phyloP scores from a whole-genome alignment of 2,797 vertebrate genomes.

The Darevskia mixta region DNA sequence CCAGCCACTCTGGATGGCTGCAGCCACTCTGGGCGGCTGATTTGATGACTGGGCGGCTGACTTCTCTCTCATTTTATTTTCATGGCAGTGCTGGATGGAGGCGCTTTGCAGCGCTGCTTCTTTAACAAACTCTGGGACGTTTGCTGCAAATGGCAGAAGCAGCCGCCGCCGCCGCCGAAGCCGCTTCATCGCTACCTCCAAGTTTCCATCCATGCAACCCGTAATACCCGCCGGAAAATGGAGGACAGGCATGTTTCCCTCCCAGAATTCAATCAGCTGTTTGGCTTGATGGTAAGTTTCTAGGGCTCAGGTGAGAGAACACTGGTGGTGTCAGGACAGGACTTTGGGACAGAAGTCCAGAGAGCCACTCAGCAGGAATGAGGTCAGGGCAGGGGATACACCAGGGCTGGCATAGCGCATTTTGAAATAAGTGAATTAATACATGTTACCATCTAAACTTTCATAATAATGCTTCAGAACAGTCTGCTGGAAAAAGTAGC shows the following conservation, averaged over 20 bases:
- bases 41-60: too few relatives aligned
- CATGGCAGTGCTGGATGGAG: constrained; percentile 84
- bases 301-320: accelerated
- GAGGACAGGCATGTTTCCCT: constrained; percentile 92
- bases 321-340: background rate
- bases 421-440: background rate
- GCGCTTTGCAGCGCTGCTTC: constrained; percentile 81
- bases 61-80: background rate
- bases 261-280: constrained; percentile 88
- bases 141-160: constrained; percentile 80
- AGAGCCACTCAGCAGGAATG: background rate
- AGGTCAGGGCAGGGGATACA: too few relatives aligned
- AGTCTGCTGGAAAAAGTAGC: too few relatives aligned
- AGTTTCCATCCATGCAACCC: constrained; percentile 89
- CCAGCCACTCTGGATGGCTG: too few relatives aligned
- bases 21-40: too few relatives aligned
- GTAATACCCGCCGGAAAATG: constrained; percentile 94
- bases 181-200: constrained; percentile 66
- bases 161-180: constrained; percentile 61
- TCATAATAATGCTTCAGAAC: too few relatives aligned
- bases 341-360: background rate
- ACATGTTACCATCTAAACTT: background rate
- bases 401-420: background rate
- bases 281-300: constrained; percentile 84
- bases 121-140: constrained; percentile 85